Base-by-base conservation (phyloP, 2,888 invertebrate species). In the Cheilosia scutellata region DNA sequence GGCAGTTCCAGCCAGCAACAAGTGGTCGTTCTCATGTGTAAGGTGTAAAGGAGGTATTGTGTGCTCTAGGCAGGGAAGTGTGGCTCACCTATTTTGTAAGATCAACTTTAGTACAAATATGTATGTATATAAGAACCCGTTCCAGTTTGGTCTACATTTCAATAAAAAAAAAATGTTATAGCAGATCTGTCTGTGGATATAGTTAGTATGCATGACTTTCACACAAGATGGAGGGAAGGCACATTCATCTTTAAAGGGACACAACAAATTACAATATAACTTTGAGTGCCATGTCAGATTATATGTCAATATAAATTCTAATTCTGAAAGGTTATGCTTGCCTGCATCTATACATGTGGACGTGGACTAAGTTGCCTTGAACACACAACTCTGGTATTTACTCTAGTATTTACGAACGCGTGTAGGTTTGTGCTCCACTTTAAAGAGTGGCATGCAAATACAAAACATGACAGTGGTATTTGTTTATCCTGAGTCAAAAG, bases 61-160 rank as follows among this genome's bases (percentile, higher is more conserved):
- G 37, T 75, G 75, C 75, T 82, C 42, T 66, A 82, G 76, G 80
- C 76, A 66, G 75, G 80, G 83, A 68, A 78, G 78, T 74, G 72
- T 78, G 84, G 75, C 70, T 79, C 74, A 75, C 70, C 75, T 80
- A 80, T 84, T 84, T 84, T 71, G 84, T 80, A 80, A 80, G 74
- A 83, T 37, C 63, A 55, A 58, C 83, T 78, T 72, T 72, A 44
- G 57, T 75, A 72, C 51, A 27, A 66, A 74, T 68, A 62, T 53
- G 47, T 65, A 37, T 53, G 55, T 66, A 25, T 16, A 16, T 65
- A 76, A 51, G 71, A 82, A 82, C 78, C 72, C 47, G 82, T 70
- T 71, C 53, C 60, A 66, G 33, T 44, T 82, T 82, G 77, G 82
- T 66, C 72, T 60, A 82, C 53, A 78, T 78, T 78, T 82, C 33